Base-by-base conservation (phyloP, 2,888 invertebrate genomes). In the Lepas anatifera region DNA sequence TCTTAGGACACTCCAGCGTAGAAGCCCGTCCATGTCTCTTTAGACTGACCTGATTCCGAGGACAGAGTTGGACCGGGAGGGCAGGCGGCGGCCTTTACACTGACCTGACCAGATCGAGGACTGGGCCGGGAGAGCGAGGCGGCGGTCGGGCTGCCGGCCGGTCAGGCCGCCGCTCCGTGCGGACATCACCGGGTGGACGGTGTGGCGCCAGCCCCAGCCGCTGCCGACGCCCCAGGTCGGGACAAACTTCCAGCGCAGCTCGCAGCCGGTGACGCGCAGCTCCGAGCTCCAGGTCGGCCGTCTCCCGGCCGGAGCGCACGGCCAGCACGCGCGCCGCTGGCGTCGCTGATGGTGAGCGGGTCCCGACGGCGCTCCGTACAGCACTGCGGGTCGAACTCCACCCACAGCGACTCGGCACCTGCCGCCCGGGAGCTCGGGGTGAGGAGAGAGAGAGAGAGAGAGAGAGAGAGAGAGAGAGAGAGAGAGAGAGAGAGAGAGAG, bases 121-220 rank as follows among this genome's bases (percentile, higher is more conserved):
- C 93, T 92, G 0, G 96, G 95, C 76, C 92, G 89, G 0, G 95
- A 94, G 27, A 96, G 81, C n/a, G 0, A 96, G 89, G 27, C 90
- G 89, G 35, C 96, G 85, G 75, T 82, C 81, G 64, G 74, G 67
- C 73, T 7, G 32, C 32, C 32, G 16, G 58, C 32, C 58, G 58
- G 58, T 32, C 32, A n/a, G n/a, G 58, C 32, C 32, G 87, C 85
- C 0, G 85, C 83, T 22, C 84, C 85, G 76, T 86, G 85, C 0
- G 89, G 87, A n/a, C 81, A 94, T 85, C 46, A 95, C 86, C 11
- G 95, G 95, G 80, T 94, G 91, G 10, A 92, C 95, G 29, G 92
- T 94, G 79, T 97, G 96, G 52, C 91, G 84, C 95, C 95, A 97
- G 2, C 96, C 97, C 97, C 97, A 97, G 0, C 95, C 96, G 77